Evolutionary conservation across 2,888 invertebrate species (phyloP), one percentile per base, ranked within the genome.

Genomic region (Aelia acuminata): DNA sequence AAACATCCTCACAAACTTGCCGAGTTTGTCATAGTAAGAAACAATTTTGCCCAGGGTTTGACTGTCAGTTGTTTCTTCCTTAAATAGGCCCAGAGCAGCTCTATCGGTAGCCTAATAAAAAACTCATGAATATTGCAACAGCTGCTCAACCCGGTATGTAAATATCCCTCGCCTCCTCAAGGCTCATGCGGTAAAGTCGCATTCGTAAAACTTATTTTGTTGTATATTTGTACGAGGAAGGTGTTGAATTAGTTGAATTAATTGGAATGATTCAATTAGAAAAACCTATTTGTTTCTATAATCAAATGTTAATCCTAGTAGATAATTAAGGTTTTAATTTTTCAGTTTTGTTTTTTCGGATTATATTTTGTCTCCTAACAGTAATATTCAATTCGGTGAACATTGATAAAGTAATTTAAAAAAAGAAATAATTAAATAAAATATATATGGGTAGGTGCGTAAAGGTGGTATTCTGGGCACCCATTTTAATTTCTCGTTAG

Each of bases 21-120:
- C 57, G n/a, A 3, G 49, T 49, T 49, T 18, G 49, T 15, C 49
- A 10, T 13, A 57, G 26, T 57, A 2, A 3, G 26, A 57, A 1
- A 13, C 63, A 0, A 70, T 2, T 18, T 70, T 35, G 7, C 15
- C 0, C 20, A 35, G 26, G 31, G 18, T 4, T 31, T 70, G 63
- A 70, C 31, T 18, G 63, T 1, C 18, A 35, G 63, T 20, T 70
- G 63, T 70, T 70, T 70, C 35, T 70, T 35, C 35, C 63, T 70
- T 70, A 70, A 70, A 70, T 70, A 70, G 63, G 35, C 63, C 22
- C 22, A 2, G 35, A 47, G 80, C 43, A 80, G 80, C 80, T 80
- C 80, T 43, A 80, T 80, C 80, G 43, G 80, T 43, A 80, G 80
- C 39, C 80, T 43, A 43, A 80, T 80, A 80, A 80, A 80, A 80